Evolutionary conservation across 2,888 invertebrate species (phyloP), one percentile per base, ranked within the genome.

Genomic region (Drepana falcataria): DNA sequence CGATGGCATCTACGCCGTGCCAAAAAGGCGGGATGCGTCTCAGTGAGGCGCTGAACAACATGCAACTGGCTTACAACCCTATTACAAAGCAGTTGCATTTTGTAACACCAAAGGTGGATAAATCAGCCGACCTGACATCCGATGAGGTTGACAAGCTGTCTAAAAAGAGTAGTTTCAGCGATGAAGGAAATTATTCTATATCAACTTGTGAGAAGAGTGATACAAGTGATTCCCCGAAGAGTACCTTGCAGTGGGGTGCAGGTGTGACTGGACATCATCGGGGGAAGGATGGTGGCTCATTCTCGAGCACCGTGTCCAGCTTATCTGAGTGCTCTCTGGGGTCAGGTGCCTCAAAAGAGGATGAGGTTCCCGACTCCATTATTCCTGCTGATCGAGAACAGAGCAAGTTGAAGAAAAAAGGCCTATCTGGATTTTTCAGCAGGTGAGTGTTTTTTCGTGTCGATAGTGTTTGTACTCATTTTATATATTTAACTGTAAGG

Each of bases 31-130:
- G 92, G 77, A 87, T 93, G 79, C 92, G 92, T 59, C 88, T 95
- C 59, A 94, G 94, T 74, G 94, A 94, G 81, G 94, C 95, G 53
- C 83, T 95, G 69, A 94, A 95, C 75, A 94, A 93, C 78, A 94
- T 95, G 89, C 94, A 95, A 63, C 83, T 95, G 61, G 94, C 95
- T 2, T 95, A 95, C 82, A 95, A 94, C 77, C 95, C 95, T 9
- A 91, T 94, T 51, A 95, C 95, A 35, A 95, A 94, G 76, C 94
- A 95, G 69, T 81, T 95, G 60, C 95, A 94, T 81, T 92, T 94
- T 52, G 91, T 94, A 58, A 91, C 87, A 63, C 87, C 89, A 1
- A 88, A 85, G 69, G 75, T 81, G 2, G 85, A 84, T 55, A 89
- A 87, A 67, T 71, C 75, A 7, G 56, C 70, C 4, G 82, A 80